phyloP scores from a whole-genome alignment of 2,888 invertebrate species.

The Oegoconia quadripuncta region DNA sequence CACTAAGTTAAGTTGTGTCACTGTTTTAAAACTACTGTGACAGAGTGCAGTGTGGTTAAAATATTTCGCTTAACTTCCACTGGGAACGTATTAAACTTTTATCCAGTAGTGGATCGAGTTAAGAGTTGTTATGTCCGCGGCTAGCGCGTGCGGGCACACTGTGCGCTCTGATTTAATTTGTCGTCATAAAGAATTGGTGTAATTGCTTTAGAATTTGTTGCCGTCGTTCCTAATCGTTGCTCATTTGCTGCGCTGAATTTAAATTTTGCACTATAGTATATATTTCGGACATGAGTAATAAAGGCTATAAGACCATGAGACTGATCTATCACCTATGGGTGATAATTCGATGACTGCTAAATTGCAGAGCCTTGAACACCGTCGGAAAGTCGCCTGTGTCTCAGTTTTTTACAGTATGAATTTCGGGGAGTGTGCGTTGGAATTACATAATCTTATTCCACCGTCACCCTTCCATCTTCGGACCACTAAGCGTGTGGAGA shows the following conservation, averaged over 20 bases:
- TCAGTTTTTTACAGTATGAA: no score
- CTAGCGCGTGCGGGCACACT: slow-evolving; percentile 24
- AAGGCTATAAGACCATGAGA: no score
- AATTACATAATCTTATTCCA: no score
- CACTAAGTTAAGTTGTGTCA: neutral
- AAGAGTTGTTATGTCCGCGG: slow-evolving; percentile 38
- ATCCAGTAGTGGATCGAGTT: slow-evolving; percentile 43
- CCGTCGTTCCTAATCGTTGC: neutral
- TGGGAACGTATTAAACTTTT: slow-evolving; percentile 41
- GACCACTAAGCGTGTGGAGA: no score
- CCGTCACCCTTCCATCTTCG: no score
- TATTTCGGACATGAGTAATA: no score
- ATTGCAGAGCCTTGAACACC: no score
- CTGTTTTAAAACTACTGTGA: neutral
- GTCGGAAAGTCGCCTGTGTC: no score
- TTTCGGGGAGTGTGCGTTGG: no score
- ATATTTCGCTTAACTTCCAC: slow-evolving; percentile 6
- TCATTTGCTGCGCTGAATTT: neutral
- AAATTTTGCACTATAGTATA: no score
- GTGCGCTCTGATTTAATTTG: slow-evolving; percentile 39
- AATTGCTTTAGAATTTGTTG: slow-evolving; percentile 35
- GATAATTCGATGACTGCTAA: no score
- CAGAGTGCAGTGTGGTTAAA: slow-evolving; percentile 6
- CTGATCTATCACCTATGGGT: no score
- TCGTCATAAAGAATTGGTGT: slow-evolving; percentile 28